Evolutionary conservation across 2,113 vertebrate species (phyloP), one percentile per base, ranked within the genome.

Genomic region (Oxyura jamaicensis): DNA sequence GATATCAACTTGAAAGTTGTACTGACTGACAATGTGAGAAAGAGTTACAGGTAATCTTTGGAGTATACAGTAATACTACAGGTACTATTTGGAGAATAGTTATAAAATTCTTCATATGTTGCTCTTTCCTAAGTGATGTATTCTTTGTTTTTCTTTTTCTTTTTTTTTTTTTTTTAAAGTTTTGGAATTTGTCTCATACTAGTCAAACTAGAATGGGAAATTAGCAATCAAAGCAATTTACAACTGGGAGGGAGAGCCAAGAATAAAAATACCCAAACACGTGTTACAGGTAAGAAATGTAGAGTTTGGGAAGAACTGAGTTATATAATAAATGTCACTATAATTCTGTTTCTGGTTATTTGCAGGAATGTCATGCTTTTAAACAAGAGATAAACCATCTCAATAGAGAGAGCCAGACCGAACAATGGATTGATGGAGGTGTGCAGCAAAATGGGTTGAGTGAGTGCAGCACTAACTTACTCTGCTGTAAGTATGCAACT

Each of bases 381-480:
- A 83, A 88, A 62, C 25, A 72, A 82, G 78, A 88, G 66, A 25
- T 5, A 82, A 74, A 79, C n/a, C n/a, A 89, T 58, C 46, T 76
- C 67, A 62, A 36, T 50, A 46, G 39, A 44, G 62, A 48, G 69
- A 75, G 20, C 65, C 67, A 65, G 60, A 59, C 65, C 20, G 35
- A 72, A 1, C 58, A 36, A 42, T 0, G 0, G 29, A 25, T 50
- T 50, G 20, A 85, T 85, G 92, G 77, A 84, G 29, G 3, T 25
- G 50, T 84, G 67, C 75, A 67, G 50, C 71, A 90, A 66, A 55
- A 96, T 97, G 95, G 91, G 94, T 91, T 97, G 90, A 97, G 35
- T 69, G 56, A n/a, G 78, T 71, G 59, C 46, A 22, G 44, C 77
- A 44, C 50, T 66, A 35, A 67, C 55, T 90, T 76, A 62, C 21